Evolutionary conservation across 2,797 vertebrate genomes (phyloP).

Genomic region (Rallus crepitans): DNA sequence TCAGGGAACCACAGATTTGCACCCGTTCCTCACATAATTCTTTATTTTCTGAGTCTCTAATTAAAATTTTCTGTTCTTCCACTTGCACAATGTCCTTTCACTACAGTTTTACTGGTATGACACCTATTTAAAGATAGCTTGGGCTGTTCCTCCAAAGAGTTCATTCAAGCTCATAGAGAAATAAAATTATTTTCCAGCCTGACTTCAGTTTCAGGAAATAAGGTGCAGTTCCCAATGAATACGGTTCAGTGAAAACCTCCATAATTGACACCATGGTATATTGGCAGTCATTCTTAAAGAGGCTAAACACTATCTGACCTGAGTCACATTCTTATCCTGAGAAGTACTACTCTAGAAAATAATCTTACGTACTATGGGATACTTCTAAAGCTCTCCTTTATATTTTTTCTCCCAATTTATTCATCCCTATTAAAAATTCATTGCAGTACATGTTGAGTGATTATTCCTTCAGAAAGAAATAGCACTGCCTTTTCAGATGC

Average conservation of each 20-base stretch:
- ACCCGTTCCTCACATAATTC: neutral
- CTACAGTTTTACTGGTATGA: neutral
- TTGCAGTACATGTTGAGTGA: neutral
- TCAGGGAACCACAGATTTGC: neutral
- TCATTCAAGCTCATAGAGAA: neutral
- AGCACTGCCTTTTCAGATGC: neutral
- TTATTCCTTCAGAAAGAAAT: constrained; percentile 10
- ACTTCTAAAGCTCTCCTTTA: neutral
- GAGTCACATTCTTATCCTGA: neutral
- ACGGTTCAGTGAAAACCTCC: neutral
- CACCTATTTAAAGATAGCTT: neutral
- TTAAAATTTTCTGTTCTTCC: neutral
- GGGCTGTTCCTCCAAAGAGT: neutral
- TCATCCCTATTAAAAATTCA: neutral
- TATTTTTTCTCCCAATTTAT: neutral
- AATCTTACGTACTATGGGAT: neutral
- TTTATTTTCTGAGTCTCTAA: neutral
- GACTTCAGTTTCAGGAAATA: neutral
- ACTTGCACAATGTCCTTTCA: neutral
- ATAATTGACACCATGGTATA: neutral
- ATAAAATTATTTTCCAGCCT: neutral
- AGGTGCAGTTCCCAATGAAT: neutral
- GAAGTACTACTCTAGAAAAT: neutral
- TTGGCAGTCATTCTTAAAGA: neutral
- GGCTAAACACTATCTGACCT: neutral